Base-by-base conservation (phyloP, 2,797 vertebrate species). In the Eospalax fontanierii region DNA sequence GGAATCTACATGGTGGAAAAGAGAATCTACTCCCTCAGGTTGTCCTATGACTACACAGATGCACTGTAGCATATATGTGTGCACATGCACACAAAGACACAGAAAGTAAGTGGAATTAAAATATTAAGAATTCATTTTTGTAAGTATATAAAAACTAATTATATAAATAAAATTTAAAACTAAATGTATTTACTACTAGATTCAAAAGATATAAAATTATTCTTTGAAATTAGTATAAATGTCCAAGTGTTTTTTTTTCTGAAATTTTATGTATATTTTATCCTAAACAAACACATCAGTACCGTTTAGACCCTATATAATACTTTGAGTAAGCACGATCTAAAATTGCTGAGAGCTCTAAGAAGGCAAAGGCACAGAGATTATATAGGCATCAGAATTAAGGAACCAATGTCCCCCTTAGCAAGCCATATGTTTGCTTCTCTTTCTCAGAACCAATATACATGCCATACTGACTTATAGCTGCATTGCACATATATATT, bases 281-380 rank as follows among this genome's bases (percentile, higher is more conserved):
- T n/a, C n/a, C n/a, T n/a, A n/a, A n/a, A n/a, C n/a, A n/a, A n/a
- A n/a, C n/a, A n/a, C 82, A 73, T n/a, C 10, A 93, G 54, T 68
- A 89, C 40, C 70, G 35, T 63, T 10, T 91, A 88, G 61, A 7
- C 6, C 30, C 33, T 80, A 73, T 35, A 95, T 40, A 73, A 92
- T 19, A 80, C 61, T 78, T 40, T 74, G 19, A 43, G n/a, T 35
- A 73, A 6, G 22, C 26, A 73, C 70, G 38, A 95, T 76, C 43
- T 89, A 89, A 94, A 95, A 86, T 70, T 95, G 92, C 65, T 84
- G 68, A n/a, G n/a, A 95, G n/a, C 38, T 54, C 89, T 28, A 95
- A 73, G 33, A 93, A 71, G 84, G 90, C 38, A 94, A 94, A 93
- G 26, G 73, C n/a, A 91, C 6, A 92, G 26, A 83, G 16, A 90